Percentiles rank a stretch among this genome's conserved stretches.
Evolutionary conservation across 2,888 invertebrate genomes (phyloP).

Genomic region (Thyatira batis): DNA sequence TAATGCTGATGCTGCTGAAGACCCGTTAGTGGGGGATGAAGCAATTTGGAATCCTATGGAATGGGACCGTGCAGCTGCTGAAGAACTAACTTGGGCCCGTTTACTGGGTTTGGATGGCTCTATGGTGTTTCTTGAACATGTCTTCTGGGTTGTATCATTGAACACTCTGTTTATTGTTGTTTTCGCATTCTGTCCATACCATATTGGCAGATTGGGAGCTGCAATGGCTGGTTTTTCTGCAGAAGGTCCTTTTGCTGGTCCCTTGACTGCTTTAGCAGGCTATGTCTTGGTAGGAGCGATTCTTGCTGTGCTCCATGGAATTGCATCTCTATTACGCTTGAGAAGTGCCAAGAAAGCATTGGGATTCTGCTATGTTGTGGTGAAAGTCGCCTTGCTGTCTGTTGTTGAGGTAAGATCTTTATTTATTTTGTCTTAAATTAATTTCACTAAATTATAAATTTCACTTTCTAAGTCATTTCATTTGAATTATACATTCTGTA

Average conservation of each 20-base stretch:
- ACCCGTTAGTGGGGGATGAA: conserved; percentile 86
- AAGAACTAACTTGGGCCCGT: conserved; percentile 99
- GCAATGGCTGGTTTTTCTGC: conserved; percentile 78
- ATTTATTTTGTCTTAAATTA: no score
- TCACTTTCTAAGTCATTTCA: no score
- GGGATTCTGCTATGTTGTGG: conserved; percentile 95
- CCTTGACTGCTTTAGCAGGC: conserved; percentile 95
- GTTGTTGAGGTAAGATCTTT: conserved; percentile 92
- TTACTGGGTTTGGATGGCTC: conserved; percentile 98
- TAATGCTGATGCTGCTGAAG: conserved; percentile 68
- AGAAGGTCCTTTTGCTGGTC: conserved; percentile 94
- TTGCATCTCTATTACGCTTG: conserved; percentile 91
- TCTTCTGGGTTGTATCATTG: conserved; percentile 99
- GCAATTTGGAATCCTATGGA: conserved; percentile 99
- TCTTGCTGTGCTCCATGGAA: conserved; percentile 91
- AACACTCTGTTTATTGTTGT: conserved; percentile 98
- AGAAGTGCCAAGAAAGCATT: conserved; percentile 91
- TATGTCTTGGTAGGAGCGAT: conserved; percentile 94
- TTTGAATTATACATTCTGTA: no score
- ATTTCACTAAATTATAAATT: no score
- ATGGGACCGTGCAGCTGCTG: conserved; percentile 98
- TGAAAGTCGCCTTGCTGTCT: conserved; percentile 95
- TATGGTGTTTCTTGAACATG: conserved; percentile 97
- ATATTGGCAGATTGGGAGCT: conserved; percentile 94
- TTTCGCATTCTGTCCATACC: conserved; percentile 98